Conservation (phyloP, 1,140 invertebrate genomes). For the Drosophila neocordata region DNA sequence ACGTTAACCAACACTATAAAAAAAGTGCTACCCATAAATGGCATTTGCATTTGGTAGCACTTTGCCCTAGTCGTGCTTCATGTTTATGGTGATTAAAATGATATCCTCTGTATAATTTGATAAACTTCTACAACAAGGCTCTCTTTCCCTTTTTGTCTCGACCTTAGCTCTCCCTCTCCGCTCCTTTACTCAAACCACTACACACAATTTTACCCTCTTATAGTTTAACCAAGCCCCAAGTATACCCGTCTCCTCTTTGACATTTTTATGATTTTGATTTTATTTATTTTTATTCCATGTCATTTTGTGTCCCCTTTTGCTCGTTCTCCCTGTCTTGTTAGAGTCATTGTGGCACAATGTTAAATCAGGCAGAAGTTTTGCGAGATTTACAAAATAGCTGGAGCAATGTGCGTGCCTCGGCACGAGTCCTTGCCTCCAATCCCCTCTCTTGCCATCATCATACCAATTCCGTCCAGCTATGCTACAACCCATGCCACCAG, state of each 20-base stretch:
- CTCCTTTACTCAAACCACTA: not conserved
- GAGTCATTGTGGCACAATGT: conserved; percentile 11
- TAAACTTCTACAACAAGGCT: not conserved
- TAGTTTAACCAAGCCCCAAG: not conserved
- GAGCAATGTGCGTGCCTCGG: conserved; percentile 4
- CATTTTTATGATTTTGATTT: conserved; percentile 12
- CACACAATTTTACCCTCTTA: not conserved
- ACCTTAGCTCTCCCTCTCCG: not conserved
- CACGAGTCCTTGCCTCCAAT: not conserved
- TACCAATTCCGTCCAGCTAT: conserved; percentile 4
- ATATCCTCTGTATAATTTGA: not conserved
- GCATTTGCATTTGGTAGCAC: not conserved
- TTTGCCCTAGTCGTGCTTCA: not conserved
- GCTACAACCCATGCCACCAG: not conserved
- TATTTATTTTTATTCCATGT: conserved; percentile 12
- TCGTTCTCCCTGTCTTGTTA: not conserved
- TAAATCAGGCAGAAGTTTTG: conserved; percentile 11
- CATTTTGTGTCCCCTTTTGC: conserved; percentile 2
- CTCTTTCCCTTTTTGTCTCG: not conserved
- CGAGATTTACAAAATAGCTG: conserved; percentile 11
- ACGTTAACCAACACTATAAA: not conserved
- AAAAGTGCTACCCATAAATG: not conserved
- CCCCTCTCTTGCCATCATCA: not conserved
- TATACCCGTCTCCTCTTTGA: not conserved
- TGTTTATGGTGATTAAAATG: conserved; percentile 5